Conservation (phyloP, 2,797 vertebrate genomes). For the Hyperoplus lanceolatus region DNA sequence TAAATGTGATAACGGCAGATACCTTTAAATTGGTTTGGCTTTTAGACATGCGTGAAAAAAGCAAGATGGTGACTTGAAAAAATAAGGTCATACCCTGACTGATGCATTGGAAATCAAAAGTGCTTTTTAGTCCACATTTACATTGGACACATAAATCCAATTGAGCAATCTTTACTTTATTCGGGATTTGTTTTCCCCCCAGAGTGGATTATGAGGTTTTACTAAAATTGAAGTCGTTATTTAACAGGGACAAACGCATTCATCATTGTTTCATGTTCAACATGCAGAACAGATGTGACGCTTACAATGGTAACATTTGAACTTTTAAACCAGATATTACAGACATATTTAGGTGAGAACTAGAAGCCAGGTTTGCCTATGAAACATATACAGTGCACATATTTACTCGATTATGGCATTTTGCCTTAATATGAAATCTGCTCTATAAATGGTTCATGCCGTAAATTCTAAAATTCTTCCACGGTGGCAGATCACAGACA, state of each 20-base stretch:
- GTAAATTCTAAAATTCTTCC: slow-evolving; percentile 39
- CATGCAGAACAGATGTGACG: background rate
- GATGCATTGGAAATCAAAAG: background rate
- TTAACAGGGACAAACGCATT: background rate
- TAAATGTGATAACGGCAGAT: background rate
- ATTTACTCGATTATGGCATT: slow-evolving; percentile 32
- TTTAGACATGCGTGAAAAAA: background rate
- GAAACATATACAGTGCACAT: slow-evolving; percentile 16
- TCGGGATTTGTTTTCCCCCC: background rate
- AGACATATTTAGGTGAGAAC: background rate
- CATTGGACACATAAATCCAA: background rate
- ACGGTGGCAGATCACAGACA: slow-evolving; percentile 28
- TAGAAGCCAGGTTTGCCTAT: background rate
- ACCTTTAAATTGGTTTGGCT: background rate
- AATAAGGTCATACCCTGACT: slow-evolving; percentile 18
- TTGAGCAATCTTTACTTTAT: background rate
- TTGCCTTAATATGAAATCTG: slow-evolving; percentile 51
- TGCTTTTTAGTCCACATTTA: background rate
- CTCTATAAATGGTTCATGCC: slow-evolving; percentile 46
- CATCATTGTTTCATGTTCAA: background rate
- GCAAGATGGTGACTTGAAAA: slow-evolving; percentile 13
- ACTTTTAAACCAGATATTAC: slow-evolving; percentile 7
- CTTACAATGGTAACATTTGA: background rate
- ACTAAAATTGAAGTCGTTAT: background rate
- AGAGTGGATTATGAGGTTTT: background rate